Base-by-base conservation (phyloP, 2,888 invertebrate genomes). In the Colostygia pectinataria region DNA sequence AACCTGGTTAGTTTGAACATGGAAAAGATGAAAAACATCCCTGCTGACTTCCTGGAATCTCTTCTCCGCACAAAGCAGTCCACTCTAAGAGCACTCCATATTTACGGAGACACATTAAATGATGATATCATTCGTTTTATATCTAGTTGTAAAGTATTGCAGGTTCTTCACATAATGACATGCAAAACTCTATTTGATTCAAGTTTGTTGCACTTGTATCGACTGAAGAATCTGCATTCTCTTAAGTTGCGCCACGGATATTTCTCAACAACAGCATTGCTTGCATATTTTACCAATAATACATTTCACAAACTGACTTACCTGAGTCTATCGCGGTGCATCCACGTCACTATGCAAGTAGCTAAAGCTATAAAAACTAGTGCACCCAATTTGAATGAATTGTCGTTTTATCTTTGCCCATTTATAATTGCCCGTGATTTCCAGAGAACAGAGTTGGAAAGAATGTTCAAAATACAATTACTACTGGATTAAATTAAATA, bases 11-110 rank as follows among this genome's bases (percentile, higher is more conserved):
- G 89, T 73, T 87, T 91, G 66, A 91, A 83, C 56, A 91, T 91
- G 84, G 91, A 91, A 52, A 91, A 91, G 65, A 91, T 91, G 91
- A 91, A 90, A 59, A 91, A 91, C 66, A 91, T 91, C 55, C 91
- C 91, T 4, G 80, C 84, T 43, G 86, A 88, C 55, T 91, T 91
- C 59, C 66, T 91, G 42, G 89, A 89, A 71, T 83, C 87, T 55
- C 76, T 91, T 51, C 66, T 91, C 28, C 74, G 71, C 59, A 83
- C 79, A 4, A 91, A 90, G 66, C 83, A 85, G 63, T 68, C 74
- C 4, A 79, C 81, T 28, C 65, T 91, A 31, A 68, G 79, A 68
- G 89, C 90, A 46, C 71, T 91, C 51, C 77, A 89, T 55, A 89
- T 91, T 54, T 91, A 91, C 68, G 91, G 91, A 29, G 91, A 91